phyloP scores from a whole-genome alignment of 1,140 invertebrate species.

The Atta texana region DNA sequence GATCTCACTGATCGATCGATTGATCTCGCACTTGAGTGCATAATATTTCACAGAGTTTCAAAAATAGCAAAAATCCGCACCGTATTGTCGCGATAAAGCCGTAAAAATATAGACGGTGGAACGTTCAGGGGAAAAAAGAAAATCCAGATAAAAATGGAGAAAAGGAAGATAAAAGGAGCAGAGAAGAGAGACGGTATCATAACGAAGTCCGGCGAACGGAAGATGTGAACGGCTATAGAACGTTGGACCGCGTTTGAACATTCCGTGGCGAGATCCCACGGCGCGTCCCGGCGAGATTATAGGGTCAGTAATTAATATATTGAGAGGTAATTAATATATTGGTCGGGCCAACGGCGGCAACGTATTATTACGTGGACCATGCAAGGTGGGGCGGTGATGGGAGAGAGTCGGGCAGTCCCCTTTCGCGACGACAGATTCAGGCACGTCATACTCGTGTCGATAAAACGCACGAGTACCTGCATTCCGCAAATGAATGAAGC shows the following conservation, averaged over 20 bases:
- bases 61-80: background rate
- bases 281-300: conserved; percentile 77
- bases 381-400: background rate
- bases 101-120: conserved; percentile 16
- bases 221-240: conserved; percentile 32
- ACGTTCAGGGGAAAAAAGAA: background rate
- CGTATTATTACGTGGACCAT: conserved; percentile 80
- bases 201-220: conserved; percentile 18
- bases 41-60: background rate
- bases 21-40: background rate
- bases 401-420: conserved; percentile 15
- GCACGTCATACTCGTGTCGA: conserved; percentile 29
- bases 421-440: conserved; percentile 77
- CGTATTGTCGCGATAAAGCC: background rate
- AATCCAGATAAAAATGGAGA: background rate
- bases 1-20: conserved; percentile 17
- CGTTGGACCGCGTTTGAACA: conserved; percentile 37
- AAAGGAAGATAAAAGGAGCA: background rate
- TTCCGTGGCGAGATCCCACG: conserved; percentile 62
- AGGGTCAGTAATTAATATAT: conserved; percentile 85
- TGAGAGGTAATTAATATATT: conserved; percentile 85
- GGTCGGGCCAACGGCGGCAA: conserved; percentile 73
- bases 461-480: background rate
- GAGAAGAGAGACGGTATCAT: background rate
- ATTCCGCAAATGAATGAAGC: conserved; percentile 22